These are phyloP conservation scores for Melanotaenia parkinsoni DNA, from an alignment of 2,797 vertebrate species.

Conservation along the genomic window DNA sequence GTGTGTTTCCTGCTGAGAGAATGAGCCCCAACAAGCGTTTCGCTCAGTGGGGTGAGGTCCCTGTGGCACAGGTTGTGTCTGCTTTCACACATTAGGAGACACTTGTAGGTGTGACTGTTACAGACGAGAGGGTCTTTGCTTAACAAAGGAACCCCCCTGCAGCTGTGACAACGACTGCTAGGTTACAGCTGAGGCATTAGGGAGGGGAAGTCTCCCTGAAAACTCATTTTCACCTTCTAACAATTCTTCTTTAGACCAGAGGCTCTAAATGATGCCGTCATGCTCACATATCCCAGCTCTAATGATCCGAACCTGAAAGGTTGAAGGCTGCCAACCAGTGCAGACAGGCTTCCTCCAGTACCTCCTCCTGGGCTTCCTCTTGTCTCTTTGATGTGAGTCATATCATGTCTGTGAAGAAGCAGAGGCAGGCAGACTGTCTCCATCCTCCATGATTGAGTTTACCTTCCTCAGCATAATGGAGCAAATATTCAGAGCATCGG, in stretches of 20 bases:
- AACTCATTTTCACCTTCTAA: too few relatives aligned
- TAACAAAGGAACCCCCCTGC: slow-evolving; percentile 53
- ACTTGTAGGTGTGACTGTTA: slow-evolving; percentile 57
- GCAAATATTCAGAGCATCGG: slow-evolving; percentile 3
- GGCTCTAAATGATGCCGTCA: too few relatives aligned
- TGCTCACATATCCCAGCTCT: slow-evolving; percentile 1
- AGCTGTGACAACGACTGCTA: slow-evolving; percentile 5
- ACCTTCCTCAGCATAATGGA: slow-evolving; percentile 42
- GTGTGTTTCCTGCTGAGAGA: slow-evolving; percentile 65
- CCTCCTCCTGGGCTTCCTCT: slow-evolving; percentile 61
- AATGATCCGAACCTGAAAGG: neutral
- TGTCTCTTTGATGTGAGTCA: slow-evolving; percentile 68
- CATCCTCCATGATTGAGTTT: slow-evolving; percentile 34
- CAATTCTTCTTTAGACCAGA: too few relatives aligned
- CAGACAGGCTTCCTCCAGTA: slow-evolving; percentile 67
- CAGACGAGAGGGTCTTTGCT: slow-evolving; percentile 36
- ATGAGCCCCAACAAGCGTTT: slow-evolving; percentile 38
- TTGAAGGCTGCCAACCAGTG: neutral
- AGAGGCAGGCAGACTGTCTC: slow-evolving; percentile 69
- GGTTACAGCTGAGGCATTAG: neutral
- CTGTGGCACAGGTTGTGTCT: slow-evolving; percentile 42
- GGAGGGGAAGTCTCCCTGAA: neutral
- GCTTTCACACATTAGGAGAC: slow-evolving; percentile 67
- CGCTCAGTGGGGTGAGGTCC: neutral
- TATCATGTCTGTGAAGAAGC: slow-evolving; percentile 49